These are phyloP conservation scores for Arnoldichthys spilopterus DNA, from an alignment of 2,797 vertebrate genomes.

Conservation along the genomic window DNA sequence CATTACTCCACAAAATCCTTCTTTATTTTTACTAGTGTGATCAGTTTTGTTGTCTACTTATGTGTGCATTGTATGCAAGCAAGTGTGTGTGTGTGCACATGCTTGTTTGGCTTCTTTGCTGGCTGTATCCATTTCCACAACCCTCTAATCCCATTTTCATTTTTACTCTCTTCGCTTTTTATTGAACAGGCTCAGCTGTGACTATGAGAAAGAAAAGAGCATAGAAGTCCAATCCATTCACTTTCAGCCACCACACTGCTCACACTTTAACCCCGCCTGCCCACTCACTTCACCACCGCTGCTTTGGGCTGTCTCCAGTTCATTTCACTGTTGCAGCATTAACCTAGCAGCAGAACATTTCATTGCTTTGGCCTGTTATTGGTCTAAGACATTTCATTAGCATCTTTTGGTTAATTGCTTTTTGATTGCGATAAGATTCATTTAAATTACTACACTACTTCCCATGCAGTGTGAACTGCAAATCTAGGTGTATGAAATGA, in stretches of 20 bases:
- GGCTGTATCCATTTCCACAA: not conserved
- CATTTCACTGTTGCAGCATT: conserved; percentile 44
- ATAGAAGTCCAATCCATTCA: conserved; percentile 32
- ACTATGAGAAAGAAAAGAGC: conserved; percentile 19
- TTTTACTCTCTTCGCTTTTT: conserved; percentile 8
- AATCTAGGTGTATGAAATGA: not conserved
- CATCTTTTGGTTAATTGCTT: conserved; percentile 34
- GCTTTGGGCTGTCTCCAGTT: conserved; percentile 22
- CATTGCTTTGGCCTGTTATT: conserved; percentile 63
- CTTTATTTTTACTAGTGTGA: not conserved
- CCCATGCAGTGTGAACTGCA: conserved; percentile 16
- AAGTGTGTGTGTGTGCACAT: not conserved
- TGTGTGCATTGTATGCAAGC: not conserved
- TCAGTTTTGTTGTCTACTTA: not conserved
- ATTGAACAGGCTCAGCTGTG: conserved; percentile 7
- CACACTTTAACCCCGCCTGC: conserved; percentile 13
- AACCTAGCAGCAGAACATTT: conserved; percentile 56
- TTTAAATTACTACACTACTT: conserved; percentile 27
- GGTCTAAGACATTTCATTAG: conserved; percentile 56
- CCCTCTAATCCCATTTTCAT: conserved; percentile 1
- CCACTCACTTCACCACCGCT: conserved; percentile 9
- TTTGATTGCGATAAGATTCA: conserved; percentile 44
- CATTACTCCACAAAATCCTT: not conserved
- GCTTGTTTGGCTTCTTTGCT: not conserved
- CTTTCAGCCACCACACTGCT: conserved; percentile 50